Evolutionary conservation across 2,113 vertebrate genomes (phyloP).

Genomic region (Mesoclemmys tuberculata): DNA sequence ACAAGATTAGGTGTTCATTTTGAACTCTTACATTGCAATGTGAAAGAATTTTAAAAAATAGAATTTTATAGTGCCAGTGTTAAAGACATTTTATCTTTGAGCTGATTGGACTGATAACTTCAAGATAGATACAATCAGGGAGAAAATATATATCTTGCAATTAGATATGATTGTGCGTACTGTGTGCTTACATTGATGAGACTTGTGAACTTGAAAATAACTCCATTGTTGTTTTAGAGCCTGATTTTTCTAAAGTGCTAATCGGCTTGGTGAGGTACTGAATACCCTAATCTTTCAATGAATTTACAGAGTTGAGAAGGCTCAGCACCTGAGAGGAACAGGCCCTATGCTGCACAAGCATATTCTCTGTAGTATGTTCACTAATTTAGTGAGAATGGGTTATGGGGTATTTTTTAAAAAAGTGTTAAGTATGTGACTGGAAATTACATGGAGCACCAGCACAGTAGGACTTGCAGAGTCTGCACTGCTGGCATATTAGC

Average conservation of each 20-base stretch:
- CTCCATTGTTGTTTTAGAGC: neutral
- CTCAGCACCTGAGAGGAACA: neutral
- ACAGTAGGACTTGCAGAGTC: neutral
- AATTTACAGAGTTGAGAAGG: neutral
- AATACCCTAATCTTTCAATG: neutral
- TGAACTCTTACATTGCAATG: neutral
- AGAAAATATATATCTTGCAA: rapidly evolving
- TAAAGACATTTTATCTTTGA: neutral
- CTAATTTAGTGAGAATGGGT: neutral
- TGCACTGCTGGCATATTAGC: neutral
- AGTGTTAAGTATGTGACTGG: neutral
- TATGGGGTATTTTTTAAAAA: neutral
- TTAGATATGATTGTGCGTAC: neutral
- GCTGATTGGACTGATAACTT: neutral
- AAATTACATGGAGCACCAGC: neutral
- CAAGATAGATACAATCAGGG: neutral
- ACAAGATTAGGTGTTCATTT: neutral
- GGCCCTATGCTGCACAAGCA: neutral
- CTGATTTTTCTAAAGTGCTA: rapidly evolving
- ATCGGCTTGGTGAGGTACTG: neutral
- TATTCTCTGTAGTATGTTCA: neutral
- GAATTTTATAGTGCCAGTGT: neutral
- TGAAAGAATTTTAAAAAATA: neutral
- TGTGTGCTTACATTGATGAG: neutral
- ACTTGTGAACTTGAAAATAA: neutral